Evolutionary conservation across 2,113 vertebrate species (phyloP), one percentile per base, ranked within the genome.

Genomic region (Dipodomys ordii): DNA sequence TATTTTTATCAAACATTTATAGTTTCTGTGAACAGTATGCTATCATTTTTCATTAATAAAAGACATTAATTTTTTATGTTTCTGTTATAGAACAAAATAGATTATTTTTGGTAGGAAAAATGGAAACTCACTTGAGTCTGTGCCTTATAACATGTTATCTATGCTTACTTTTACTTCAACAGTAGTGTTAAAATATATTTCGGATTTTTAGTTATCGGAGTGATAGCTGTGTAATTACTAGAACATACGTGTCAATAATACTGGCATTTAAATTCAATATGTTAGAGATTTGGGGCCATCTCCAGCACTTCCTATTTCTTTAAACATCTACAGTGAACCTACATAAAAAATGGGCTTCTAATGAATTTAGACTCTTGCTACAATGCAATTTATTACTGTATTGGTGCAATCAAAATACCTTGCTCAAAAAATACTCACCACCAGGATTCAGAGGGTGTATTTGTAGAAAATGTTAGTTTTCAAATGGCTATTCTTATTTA

Each of bases 211-310:
- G 30, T 22, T 92, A 81, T 28, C 86, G 1, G 72, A 65, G 12
- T 83, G 28, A 94, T 77, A 68, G 23, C 72, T 93, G 64, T 81
- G 20, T 60, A 92, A 74, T 88, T 46, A 90, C 74, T 91, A 28
- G 46, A 89, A 95, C 71, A 74, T 28, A 88, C 35, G 28, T 92
- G 69, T 49, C 93, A 78, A 88, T 86, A 94, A 93, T 35, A 2
- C 13, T 39, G 12, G 25, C 80, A 94, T 93, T 62, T 83, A 96
- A 93, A 96, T 94, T 60, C 39, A 95, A 82, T n/a, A 72, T 68
- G 83, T 92, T 84, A 92, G 72, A 87, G 77, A 84, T 39, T 57
- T 78, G 6, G 22, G 23, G 12, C 4, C 64, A 79, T 95, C 80
- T 90, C 72, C 84, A 81, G 15, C 35, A 72, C 16, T 46, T 4